Evolutionary conservation across 2,888 invertebrate species (phyloP), one percentile per base, ranked within the genome.

Genomic region (Trileptium ribeirensis): DNA sequence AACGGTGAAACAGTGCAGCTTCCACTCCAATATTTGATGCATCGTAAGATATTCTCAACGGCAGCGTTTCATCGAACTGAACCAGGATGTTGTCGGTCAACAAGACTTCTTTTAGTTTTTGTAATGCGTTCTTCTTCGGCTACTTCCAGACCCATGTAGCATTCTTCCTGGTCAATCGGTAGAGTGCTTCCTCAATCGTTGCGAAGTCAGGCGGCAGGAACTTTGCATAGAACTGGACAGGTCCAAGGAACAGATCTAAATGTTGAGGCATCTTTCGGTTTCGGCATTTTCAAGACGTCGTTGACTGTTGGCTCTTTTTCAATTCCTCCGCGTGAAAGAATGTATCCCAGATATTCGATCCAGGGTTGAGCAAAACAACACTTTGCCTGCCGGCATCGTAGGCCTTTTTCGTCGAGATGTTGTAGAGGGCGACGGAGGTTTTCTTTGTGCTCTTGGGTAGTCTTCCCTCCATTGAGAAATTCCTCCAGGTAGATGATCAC

Each of bases 221-320:
- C 19, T 34, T 29, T 29, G 31, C 77, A 37, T 77, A 77, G 77
- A 34, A 37, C 24, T 77, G 33, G 33, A 77, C 37, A n/a, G 37
- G 19, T 24, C 77, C 77, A 38, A 38, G 77, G n/a, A 34, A 77
- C 3, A n/a, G 77, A 3, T 15, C 38, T 31, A 3, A 77, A n/a
- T 19, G 15, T 37, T 31, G 33, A 37, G 15, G 33, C 34, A 77
- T 77, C 37, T 37, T 19, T 77, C n/a, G 77, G 33, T 8, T 29
- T 37, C 19, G 78, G 67, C 81, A 81, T 81, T n/a, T 81, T 38
- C 29, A n/a, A 1, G n/a, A 85, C 84, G n/a, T 83, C 83, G 0
- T 37, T 36, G 2, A 81, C 81, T 40, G 80, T 81, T 19, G 78
- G n/a, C 3, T 37, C 81, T 29, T 81, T 81, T 29, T 19, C 81